Evolutionary conservation across 2,113 vertebrate genomes (phyloP).

Genomic region (Gorsachius goisagi): DNA sequence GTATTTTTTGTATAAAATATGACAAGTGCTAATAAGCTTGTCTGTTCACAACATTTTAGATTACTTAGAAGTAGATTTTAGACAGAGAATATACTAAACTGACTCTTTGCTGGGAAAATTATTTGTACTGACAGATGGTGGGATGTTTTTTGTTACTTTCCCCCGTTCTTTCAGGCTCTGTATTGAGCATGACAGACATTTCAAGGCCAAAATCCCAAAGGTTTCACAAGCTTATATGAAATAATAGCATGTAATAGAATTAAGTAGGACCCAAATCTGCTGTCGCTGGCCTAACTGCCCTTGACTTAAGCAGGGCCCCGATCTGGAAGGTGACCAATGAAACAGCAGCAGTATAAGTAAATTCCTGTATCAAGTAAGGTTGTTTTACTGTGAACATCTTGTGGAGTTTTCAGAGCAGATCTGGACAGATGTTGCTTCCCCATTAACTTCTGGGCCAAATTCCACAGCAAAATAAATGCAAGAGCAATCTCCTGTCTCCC

Average conservation of each 20-base stretch:
- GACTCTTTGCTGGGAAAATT: background rate
- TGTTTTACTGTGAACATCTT: background rate
- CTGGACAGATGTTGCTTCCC: background rate
- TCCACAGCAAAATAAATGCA: background rate
- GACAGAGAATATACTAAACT: background rate
- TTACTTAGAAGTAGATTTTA: constrained; percentile 14
- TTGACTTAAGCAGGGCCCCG: background rate
- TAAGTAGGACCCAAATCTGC: background rate
- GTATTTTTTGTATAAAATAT: background rate
- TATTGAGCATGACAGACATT: background rate
- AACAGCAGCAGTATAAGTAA: background rate
- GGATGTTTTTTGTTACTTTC: background rate
- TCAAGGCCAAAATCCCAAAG: background rate
- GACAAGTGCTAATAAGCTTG: constrained; percentile 34
- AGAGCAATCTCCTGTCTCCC: background rate
- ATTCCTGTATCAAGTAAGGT: background rate
- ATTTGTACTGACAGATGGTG: constrained; percentile 10
- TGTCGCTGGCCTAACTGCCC: background rate
- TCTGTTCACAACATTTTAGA: background rate
- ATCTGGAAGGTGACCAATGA: background rate
- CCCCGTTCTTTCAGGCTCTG: background rate
- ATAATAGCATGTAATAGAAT: background rate
- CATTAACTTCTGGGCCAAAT: constrained; percentile 12
- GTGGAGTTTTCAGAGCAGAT: background rate
- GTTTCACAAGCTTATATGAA: background rate